These are phyloP conservation scores for Zaprionus davidi DNA, from an alignment of 1,140 invertebrate species.

Conservation along the genomic window DNA sequence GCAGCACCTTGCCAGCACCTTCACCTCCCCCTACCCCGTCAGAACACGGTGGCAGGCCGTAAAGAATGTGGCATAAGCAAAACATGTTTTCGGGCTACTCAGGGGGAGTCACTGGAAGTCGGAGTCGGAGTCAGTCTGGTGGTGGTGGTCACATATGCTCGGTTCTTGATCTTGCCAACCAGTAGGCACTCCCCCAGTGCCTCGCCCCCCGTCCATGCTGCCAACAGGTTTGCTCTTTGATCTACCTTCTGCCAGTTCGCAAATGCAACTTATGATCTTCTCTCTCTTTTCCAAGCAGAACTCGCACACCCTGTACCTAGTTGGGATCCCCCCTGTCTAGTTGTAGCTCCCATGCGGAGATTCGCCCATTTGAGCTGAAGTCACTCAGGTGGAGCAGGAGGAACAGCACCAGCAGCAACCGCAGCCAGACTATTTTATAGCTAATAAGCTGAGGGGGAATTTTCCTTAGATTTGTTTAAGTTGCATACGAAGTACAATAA, in stretches of 20 bases:
- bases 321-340: not conserved
- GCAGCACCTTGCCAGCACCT: not conserved
- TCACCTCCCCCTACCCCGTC: not conserved
- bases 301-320: not conserved
- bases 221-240: conserved; percentile 57
- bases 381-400: conserved; percentile 63
- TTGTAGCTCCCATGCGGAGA: conserved; percentile 43
- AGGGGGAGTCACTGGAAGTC: conserved; percentile 1
- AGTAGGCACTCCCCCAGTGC: not conserved
- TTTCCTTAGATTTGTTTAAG: not conserved
- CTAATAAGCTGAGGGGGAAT: not conserved
- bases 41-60: not conserved
- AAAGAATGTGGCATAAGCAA: conserved; percentile 45
- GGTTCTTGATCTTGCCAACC: conserved; percentile 45
- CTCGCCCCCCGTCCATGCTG: not conserved
- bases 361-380: conserved; percentile 70
- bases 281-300: not conserved
- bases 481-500: not conserved
- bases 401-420: conserved; percentile 21
- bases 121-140: conserved; percentile 11
- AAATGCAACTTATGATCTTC: conserved; percentile 66
- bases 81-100: conserved; percentile 40
- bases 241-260: conserved; percentile 31
- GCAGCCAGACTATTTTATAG: conserved; percentile 6
- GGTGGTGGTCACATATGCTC: conserved; percentile 35